Base-by-base conservation (phyloP, 1,140 invertebrate species). In the Tigriopus japonicus region DNA sequence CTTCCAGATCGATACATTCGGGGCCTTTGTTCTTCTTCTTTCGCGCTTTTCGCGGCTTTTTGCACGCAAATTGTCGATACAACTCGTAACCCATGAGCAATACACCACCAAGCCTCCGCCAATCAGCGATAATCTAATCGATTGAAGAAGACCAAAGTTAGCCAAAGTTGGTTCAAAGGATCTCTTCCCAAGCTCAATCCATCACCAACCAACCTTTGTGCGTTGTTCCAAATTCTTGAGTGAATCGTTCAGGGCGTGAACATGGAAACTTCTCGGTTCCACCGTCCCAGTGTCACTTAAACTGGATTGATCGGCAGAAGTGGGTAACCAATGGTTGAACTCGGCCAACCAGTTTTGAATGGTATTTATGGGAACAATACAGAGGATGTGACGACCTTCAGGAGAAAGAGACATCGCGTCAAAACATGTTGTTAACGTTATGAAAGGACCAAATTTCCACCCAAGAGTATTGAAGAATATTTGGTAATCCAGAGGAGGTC, bases 331-430 rank as follows among this genome's bases (percentile, higher is more conserved):
- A 81, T 90, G 88, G 69, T 98, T 94, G 68, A 95, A 98, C 71
- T 99, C 95, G 2, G 85, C 82, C 62, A 92, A 72, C 95, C 95
- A 98, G 76, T 99, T 98, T 74, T 98, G 93, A 56, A 98, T 75
- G 1, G 94, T 98, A 74, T 99, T 99, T 59, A 98, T 96, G 0
- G 95, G 95, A 77, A 98, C 95, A 64, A 99, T 96, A 68, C 91
- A 90, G 9, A 98, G 72, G 3, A 97, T 88, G 40, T 83, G 58
- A 19, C 28, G 17, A 17, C 55, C 55, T 49, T 35, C 3, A 9
- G 9, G 9, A 35, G 28, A 35, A 35, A 35, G 28, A 35, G 3
- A 35, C 9, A 35, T 35, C 28, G 9, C 28, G n/a, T 51, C 10
- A 51, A 2, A 21, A 17, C 15, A 51, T 17, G 10, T 17, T 51